Percentiles rank a stretch among this genome's conserved stretches.
Evolutionary conservation across 2,113 vertebrate species (phyloP).

Genomic region (Rhinopithecus roxellana): DNA sequence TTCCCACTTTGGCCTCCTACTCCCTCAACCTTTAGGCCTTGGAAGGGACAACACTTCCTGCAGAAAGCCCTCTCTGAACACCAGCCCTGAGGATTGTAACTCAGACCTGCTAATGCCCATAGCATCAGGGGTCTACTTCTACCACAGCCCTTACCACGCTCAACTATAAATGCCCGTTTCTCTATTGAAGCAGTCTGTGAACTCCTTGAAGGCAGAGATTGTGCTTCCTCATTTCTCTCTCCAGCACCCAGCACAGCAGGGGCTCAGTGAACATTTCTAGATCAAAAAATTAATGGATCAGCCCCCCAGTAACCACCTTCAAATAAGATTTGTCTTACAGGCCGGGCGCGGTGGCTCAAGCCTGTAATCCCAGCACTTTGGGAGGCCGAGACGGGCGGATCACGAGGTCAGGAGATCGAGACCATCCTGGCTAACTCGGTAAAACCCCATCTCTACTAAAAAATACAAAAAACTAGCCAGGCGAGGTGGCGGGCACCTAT

Average conservation of each 20-base stretch:
- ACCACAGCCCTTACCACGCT: neutral
- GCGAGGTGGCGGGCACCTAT: no score
- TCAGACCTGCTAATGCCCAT: neutral
- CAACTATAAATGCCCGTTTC: neutral
- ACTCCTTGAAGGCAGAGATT: neutral
- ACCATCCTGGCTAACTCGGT: no score
- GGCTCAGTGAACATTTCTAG: neutral
- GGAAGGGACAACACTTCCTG: neutral
- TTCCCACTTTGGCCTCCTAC: neutral
- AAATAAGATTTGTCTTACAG: neutral
- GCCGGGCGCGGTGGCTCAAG: no score
- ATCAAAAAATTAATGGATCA: neutral
- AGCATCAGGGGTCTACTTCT: neutral
- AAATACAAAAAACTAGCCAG: no score
- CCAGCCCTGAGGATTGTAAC: neutral
- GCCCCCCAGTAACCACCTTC: neutral
- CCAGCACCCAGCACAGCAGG: neutral
- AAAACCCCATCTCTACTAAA: no score
- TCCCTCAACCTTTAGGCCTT: neutral
- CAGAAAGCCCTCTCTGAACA: neutral
- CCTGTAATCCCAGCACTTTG: no score
- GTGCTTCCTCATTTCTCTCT: neutral
- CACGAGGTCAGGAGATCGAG: no score
- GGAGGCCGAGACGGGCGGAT: no score
- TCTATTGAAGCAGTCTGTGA: neutral